phyloP scores from a whole-genome alignment of 2,888 invertebrate species.

The Bombylius major region DNA sequence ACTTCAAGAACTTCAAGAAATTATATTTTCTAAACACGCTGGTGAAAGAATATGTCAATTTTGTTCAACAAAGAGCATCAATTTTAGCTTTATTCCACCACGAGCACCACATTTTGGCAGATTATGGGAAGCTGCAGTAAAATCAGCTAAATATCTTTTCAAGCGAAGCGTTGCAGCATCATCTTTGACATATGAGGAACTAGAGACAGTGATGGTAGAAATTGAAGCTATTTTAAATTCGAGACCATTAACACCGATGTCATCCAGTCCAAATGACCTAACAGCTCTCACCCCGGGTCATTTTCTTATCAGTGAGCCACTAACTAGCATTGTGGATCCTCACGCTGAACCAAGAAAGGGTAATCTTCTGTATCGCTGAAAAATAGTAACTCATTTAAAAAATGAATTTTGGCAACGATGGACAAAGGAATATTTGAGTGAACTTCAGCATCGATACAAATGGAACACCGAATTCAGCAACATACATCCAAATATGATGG shows the following conservation, averaged over 20 bases:
- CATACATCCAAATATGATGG: not conserved
- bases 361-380: conserved; percentile 19
- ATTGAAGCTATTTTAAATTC: not conserved
- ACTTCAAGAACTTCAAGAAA: too few species aligned
- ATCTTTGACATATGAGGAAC: not conserved
- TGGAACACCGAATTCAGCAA: not conserved
- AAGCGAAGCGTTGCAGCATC: not conserved
- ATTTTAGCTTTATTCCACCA: too few species aligned
- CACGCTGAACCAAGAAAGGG: conserved; percentile 5
- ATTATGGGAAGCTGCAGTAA: not conserved
- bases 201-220: not conserved
- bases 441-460: not conserved
- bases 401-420: too few species aligned
- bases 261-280: not conserved
- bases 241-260: not conserved
- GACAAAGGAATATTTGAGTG: not conserved
- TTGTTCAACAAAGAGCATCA: not conserved
- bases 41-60: not conserved
- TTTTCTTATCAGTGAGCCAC: not conserved
- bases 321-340: not conserved
- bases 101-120: not conserved
- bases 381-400: not conserved
- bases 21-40: not conserved
- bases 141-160: not conserved
- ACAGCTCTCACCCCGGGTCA: too few species aligned